A percentile compares a stretch with the other conserved stretches of the same genome.
Evolutionary conservation across 2,113 vertebrate species (phyloP).

Genomic region (Micronycteris hirsuta): DNA sequence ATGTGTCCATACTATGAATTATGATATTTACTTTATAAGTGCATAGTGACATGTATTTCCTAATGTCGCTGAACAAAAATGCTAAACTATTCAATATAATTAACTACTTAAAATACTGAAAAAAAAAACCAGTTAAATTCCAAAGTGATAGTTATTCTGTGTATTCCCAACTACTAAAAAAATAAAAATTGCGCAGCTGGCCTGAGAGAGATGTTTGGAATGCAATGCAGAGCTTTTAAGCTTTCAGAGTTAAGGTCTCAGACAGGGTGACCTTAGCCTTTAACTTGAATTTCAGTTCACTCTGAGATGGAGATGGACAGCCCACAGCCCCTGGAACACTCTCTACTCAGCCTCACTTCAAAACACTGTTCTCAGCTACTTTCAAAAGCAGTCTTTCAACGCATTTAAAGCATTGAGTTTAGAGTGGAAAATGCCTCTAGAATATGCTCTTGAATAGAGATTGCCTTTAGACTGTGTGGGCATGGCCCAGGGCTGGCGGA

Average conservation of each 20-base stretch:
- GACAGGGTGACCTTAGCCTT: background rate
- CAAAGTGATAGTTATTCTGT: background rate
- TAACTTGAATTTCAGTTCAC: background rate
- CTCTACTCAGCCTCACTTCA: background rate
- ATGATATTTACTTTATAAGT: background rate
- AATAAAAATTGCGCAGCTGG: background rate
- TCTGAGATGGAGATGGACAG: background rate
- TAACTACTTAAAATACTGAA: background rate
- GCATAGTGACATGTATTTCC: background rate
- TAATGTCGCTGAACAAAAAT: background rate
- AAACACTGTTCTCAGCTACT: background rate
- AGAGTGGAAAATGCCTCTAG: background rate
- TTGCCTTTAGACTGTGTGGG: background rate
- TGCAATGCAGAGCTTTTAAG: background rate
- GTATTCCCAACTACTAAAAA: background rate
- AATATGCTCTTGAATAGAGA: background rate
- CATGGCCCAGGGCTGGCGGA: background rate
- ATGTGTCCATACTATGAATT: background rate
- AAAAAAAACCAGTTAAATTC: background rate
- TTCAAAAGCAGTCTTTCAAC: background rate
- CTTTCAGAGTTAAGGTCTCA: background rate
- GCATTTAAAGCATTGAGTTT: background rate
- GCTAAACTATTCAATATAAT: background rate
- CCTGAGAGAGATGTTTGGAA: background rate
- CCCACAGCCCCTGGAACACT: background rate